phyloP scores from a whole-genome alignment of 1,140 invertebrate genomes.

The Papilio polytes region DNA sequence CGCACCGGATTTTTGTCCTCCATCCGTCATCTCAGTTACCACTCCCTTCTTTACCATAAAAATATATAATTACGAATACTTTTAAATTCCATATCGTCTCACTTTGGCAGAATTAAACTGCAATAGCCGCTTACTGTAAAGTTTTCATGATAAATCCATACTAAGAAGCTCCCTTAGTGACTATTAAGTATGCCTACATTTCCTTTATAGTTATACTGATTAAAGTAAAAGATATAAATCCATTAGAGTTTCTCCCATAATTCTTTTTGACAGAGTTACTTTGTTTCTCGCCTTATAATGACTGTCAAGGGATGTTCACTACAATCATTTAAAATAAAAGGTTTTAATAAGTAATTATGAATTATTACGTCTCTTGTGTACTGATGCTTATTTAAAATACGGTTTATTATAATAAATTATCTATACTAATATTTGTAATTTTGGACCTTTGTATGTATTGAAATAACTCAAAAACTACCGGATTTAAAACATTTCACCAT shows the following conservation, averaged over 20 bases:
- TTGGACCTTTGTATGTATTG: no score
- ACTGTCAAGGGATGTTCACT: not conserved
- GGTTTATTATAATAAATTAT: no score
- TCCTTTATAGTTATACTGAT: not conserved
- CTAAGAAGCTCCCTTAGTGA: not conserved
- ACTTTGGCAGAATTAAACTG: not conserved
- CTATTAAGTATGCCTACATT: not conserved
- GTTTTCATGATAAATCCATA: not conserved
- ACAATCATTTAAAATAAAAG: not conserved
- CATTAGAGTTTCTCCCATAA: not conserved
- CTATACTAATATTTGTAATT: no score
- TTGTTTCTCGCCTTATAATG: not conserved
- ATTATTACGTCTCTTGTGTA: not conserved
- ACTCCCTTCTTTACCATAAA: no score
- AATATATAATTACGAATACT: not conserved
- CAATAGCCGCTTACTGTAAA: not conserved
- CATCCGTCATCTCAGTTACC: no score
- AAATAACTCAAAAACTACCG: no score
- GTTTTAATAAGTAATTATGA: not conserved
- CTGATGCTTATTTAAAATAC: not conserved
- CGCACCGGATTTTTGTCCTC: no score
- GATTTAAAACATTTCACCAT: no score
- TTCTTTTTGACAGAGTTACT: conserved; percentile 16
- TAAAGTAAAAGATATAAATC: not conserved
- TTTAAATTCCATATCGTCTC: not conserved